Conservation (phyloP, 2,888 invertebrate species). For the Phyllotreta cruciferae region DNA sequence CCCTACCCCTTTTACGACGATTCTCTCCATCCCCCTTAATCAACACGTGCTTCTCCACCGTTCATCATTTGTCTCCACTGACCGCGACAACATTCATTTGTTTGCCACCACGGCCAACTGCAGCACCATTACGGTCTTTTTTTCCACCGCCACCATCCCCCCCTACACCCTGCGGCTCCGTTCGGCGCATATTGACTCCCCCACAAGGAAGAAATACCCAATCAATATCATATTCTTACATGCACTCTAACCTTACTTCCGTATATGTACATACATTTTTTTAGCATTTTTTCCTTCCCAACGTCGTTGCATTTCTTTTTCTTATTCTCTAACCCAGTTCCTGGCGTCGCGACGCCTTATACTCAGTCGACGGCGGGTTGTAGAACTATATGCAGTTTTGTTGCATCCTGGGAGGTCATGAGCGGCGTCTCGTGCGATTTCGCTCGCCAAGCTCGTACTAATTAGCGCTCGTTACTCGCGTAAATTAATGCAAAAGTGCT, state of each 20-base stretch:
- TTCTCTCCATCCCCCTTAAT: constrained; percentile 34
- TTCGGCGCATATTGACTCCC: constrained; percentile 44
- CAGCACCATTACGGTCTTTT: constrained; percentile 42
- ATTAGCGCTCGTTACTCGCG: constrained; percentile 42
- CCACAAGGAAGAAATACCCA: constrained; percentile 58
- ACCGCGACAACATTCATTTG: constrained; percentile 46
- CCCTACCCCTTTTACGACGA: too few relatives aligned
- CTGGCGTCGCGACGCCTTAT: constrained; percentile 56
- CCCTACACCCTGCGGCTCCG: constrained; percentile 33
- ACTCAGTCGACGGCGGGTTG: constrained; percentile 57
- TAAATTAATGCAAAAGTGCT: constrained; percentile 48
- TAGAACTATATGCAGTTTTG: constrained; percentile 57
- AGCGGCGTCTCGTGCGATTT: constrained; percentile 33
- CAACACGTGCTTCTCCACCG: constrained; percentile 41
- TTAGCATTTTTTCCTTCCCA: constrained; percentile 54
- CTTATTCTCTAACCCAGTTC: constrained; percentile 62
- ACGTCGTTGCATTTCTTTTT: constrained; percentile 55
- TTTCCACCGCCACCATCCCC: constrained; percentile 34
- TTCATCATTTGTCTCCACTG: constrained; percentile 42
- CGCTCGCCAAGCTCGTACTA: constrained; percentile 35
- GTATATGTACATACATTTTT: constrained; percentile 62
- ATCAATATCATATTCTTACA: constrained; percentile 59
- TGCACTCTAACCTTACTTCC: constrained; percentile 61
- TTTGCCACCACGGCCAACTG: constrained; percentile 45
- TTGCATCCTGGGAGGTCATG: constrained; percentile 42